Percentiles rank a stretch among this genome's conserved stretches.
Evolutionary conservation across 2,113 vertebrate genomes (phyloP).

Genomic region (Nibea albiflora): DNA sequence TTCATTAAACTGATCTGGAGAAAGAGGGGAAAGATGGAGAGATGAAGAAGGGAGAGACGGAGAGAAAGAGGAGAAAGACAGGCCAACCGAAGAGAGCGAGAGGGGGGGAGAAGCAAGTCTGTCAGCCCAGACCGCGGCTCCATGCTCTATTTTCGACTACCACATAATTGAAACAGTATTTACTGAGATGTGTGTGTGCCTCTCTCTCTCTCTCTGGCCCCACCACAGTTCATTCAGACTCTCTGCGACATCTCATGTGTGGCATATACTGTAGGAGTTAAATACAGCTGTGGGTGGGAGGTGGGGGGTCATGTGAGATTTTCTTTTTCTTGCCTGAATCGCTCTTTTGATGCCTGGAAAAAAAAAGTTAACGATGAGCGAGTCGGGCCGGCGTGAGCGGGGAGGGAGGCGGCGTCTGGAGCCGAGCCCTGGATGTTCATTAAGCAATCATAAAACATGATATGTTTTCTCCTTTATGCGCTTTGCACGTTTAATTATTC

Average conservation of each 20-base stretch:
- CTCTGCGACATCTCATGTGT: slow-evolving; percentile 76
- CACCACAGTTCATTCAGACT: slow-evolving; percentile 70
- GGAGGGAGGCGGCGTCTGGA: slow-evolving; percentile 39
- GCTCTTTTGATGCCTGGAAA: slow-evolving; percentile 74
- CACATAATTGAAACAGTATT: slow-evolving; percentile 95
- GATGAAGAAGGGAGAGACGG: background rate
- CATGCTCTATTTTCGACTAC: slow-evolving; percentile 89
- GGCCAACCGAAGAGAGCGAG: slow-evolving; percentile 31
- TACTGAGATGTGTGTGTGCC: slow-evolving; percentile 72
- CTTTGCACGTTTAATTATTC: slow-evolving; percentile 66
- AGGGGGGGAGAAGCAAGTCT: slow-evolving; percentile 58
- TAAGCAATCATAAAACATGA: slow-evolving; percentile 61
- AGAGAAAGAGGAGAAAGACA: slow-evolving; percentile 28
- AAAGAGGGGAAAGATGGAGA: background rate
- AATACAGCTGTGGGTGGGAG: slow-evolving; percentile 51
- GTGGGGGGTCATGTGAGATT: slow-evolving; percentile 26
- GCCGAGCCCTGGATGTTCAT: slow-evolving; percentile 64
- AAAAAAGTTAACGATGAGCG: slow-evolving; percentile 51
- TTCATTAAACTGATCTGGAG: background rate
- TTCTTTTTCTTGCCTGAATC: slow-evolving; percentile 48
- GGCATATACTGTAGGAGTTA: slow-evolving; percentile 65
- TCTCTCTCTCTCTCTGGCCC: slow-evolving; percentile 50
- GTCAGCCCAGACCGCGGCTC: slow-evolving; percentile 87
- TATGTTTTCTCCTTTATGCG: slow-evolving; percentile 62
- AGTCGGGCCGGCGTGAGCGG: background rate